These are phyloP conservation scores for Remorina albescens DNA, from an alignment of 2,797 vertebrate species.

Conservation along the genomic window DNA sequence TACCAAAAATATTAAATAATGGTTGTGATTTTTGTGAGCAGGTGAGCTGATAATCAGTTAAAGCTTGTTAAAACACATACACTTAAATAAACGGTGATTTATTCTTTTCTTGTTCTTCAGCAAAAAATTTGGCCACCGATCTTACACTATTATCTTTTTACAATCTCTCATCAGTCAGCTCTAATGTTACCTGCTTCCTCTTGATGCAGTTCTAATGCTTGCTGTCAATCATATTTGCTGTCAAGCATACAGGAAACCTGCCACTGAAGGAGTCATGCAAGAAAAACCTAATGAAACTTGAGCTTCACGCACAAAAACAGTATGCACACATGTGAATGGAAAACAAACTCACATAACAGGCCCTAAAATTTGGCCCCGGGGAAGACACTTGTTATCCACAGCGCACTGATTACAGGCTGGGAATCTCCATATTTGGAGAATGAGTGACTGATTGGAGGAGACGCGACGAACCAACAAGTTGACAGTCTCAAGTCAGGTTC, in stretches of 20 bases:
- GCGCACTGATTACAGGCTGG: constrained; percentile 52
- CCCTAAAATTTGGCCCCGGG: constrained; percentile 34
- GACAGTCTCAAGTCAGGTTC: constrained; percentile 44
- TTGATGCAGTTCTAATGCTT: constrained; percentile 10
- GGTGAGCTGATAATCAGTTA: not conserved
- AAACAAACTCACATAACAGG: constrained; percentile 39
- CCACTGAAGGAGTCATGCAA: constrained; percentile 56
- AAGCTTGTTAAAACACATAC: not conserved
- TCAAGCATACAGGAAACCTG: constrained; percentile 39
- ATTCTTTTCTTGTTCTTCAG: not conserved
- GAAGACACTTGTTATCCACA: constrained; percentile 50
- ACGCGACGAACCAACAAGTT: constrained; percentile 30
- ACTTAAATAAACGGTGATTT: not conserved
- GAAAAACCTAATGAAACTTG: constrained; percentile 41
- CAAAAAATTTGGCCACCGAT: not conserved
- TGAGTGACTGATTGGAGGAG: constrained; percentile 68
- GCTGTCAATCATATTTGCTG: constrained; percentile 33
- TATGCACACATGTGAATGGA: not conserved
- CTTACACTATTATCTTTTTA: not conserved
- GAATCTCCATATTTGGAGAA: constrained; percentile 72
- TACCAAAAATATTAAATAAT: too few relatives aligned
- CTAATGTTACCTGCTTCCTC: not conserved
- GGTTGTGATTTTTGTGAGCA: not conserved
- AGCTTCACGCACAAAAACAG: constrained; percentile 20
- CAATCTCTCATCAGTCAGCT: not conserved